These are phyloP conservation scores for Tanypteryx hageni DNA, from an alignment of 2,888 invertebrate genomes.

Conservation along the genomic window DNA sequence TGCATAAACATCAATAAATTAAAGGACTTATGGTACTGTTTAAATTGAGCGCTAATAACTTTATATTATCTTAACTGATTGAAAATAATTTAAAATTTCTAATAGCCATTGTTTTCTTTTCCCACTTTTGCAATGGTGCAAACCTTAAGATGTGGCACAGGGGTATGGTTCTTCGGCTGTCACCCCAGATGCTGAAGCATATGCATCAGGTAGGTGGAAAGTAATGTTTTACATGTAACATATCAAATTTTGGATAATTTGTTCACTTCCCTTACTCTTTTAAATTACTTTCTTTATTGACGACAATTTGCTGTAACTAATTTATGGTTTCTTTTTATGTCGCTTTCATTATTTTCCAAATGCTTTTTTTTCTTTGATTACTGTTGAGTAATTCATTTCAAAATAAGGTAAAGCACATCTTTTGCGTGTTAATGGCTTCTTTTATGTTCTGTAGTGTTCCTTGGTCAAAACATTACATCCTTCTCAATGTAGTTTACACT, in stretches of 20 bases:
- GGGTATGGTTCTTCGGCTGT: conserved; percentile 57
- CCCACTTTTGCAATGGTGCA: background rate
- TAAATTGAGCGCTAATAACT: background rate
- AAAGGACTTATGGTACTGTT: background rate
- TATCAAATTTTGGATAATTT: conserved; percentile 49
- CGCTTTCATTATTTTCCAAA: background rate
- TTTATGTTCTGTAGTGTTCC: conserved; percentile 10
- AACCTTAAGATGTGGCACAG: conserved; percentile 45
- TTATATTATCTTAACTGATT: background rate
- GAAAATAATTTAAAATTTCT: too few relatives aligned
- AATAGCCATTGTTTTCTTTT: background rate
- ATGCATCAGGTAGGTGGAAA: conserved; percentile 62
- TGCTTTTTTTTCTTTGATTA: background rate
- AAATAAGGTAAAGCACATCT: background rate
- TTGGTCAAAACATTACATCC: background rate
- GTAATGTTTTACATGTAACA: background rate
- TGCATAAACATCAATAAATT: too few relatives aligned
- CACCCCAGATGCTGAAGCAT: conserved; percentile 60
- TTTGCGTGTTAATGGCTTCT: background rate
- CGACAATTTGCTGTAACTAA: background rate
- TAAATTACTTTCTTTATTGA: background rate
- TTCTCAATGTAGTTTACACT: background rate
- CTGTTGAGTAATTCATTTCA: background rate
- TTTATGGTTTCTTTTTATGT: background rate
- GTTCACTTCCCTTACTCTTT: conserved; percentile 41